A percentile compares a stretch with the other conserved stretches of the same genome.
These are phyloP conservation scores for Galeopterus variegatus DNA, from an alignment of 2,113 vertebrate species.

Conservation along the genomic window DNA sequence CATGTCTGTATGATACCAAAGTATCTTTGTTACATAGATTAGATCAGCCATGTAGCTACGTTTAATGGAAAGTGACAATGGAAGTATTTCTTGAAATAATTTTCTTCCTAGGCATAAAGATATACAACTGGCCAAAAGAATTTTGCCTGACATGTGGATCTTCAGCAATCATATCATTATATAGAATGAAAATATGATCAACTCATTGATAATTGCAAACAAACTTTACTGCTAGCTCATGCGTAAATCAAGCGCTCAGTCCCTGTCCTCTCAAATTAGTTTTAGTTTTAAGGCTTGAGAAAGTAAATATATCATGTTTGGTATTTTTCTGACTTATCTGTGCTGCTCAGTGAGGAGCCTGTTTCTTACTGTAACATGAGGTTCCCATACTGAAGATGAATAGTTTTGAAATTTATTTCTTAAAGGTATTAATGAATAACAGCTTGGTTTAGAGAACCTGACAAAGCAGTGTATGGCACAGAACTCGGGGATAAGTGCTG, in stretches of 20 bases:
- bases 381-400: conserved; percentile 37
- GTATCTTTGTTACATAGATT: neutral
- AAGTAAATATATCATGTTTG: conserved; percentile 46
- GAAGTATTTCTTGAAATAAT: conserved; percentile 16
- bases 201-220: neutral
- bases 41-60: neutral
- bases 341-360: neutral
- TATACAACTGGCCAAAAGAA: conserved; percentile 39
- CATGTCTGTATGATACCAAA: neutral
- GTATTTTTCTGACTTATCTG: conserved; percentile 31
- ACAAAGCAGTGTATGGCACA: neutral
- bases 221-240: neutral
- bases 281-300: conserved; percentile 57
- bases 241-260: neutral
- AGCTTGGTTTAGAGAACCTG: conserved; percentile 43
- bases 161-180: conserved; percentile 38
- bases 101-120: conserved; percentile 46
- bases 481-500: conserved; percentile 35
- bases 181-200: conserved; percentile 5
- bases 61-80: conserved; percentile 35
- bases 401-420: conserved; percentile 53
- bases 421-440: conserved; percentile 50
- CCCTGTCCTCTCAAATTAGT: neutral
- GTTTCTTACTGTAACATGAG: neutral
- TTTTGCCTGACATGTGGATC: conserved; percentile 34